Conservation (phyloP, 1,140 invertebrate species). For the Elymnias hypermnestra region DNA sequence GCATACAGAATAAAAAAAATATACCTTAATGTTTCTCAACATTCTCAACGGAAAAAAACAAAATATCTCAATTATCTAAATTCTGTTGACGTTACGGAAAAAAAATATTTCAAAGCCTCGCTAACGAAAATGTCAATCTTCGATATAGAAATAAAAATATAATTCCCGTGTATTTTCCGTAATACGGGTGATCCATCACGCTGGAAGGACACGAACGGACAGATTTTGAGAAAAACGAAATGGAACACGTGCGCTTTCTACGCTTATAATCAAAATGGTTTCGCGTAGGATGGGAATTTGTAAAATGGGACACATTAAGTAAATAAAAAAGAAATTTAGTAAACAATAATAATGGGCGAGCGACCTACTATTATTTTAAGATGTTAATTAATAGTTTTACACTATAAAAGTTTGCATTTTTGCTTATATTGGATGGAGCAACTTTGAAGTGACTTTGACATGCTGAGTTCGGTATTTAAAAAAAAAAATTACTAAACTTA, state of each 20-base stretch:
- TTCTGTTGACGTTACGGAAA: constrained; percentile 16
- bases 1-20: too few species aligned
- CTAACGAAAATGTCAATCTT: constrained; percentile 35
- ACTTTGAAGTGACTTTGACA: too few species aligned
- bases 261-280: constrained; percentile 18
- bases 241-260: constrained; percentile 19
- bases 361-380: too few species aligned
- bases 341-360: too few species aligned
- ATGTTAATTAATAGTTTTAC: too few species aligned
- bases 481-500: too few species aligned
- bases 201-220: constrained; percentile 20
- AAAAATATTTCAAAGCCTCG: constrained; percentile 23
- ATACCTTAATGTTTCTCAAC: too few species aligned
- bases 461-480: too few species aligned
- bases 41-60: too few species aligned
- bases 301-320: constrained; percentile 6
- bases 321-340: too few species aligned
- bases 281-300: constrained; percentile 10
- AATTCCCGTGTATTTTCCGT: constrained; percentile 19
- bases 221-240: constrained; percentile 27
- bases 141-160: constrained; percentile 31
- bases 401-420: too few species aligned
- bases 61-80: constrained; percentile 19
- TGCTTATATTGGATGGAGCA: too few species aligned
- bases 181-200: constrained; percentile 23